Base-by-base conservation (phyloP, 30 jellyfish, hydroid and myxozoan genomes). In the Haliclystus octoradiatus region DNA sequence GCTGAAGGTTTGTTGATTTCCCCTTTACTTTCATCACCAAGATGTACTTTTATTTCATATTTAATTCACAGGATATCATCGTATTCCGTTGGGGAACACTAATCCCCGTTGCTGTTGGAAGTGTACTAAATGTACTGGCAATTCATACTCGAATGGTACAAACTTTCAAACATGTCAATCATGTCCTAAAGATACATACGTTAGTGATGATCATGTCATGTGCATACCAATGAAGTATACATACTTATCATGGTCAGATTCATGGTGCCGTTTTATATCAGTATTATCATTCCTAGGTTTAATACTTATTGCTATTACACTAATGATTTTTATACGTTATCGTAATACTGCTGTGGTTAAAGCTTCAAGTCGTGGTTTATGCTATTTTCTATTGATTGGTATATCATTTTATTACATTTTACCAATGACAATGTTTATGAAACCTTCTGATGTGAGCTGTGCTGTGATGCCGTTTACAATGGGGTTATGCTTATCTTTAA, bases 31-130 rank as follows among this genome's bases (percentile, higher is more conserved):
- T n/a, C n/a, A n/a, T n/a, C n/a, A n/a, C n/a, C n/a, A n/a, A n/a
- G n/a, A n/a, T n/a, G n/a, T n/a, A n/a, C n/a, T n/a, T n/a, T n/a
- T n/a, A n/a, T n/a, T n/a, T n/a, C n/a, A n/a, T n/a, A n/a, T n/a
- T n/a, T n/a, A n/a, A n/a, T n/a, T n/a, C n/a, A n/a, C n/a, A n/a
- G n/a, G n/a, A n/a, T n/a, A n/a, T n/a, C n/a, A n/a, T n/a, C n/a
- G n/a, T n/a, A n/a, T n/a, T n/a, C n/a, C n/a, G n/a, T n/a, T n/a
- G n/a, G n/a, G n/a, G n/a, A n/a, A n/a, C n/a, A n/a, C n/a, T 28
- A 50, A 73, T 28, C 86, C 93, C 3, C 50, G 73, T 53, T 87
- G 97, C 75, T 87, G 97, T 49, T 87, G 97, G 97, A 25, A 66
- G 26, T 87, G 97, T 66, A 53, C 28, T 3, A 34, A 15, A 19